Evolutionary conservation across 1,140 invertebrate species (phyloP).

Genomic region (Mya arenaria): DNA sequence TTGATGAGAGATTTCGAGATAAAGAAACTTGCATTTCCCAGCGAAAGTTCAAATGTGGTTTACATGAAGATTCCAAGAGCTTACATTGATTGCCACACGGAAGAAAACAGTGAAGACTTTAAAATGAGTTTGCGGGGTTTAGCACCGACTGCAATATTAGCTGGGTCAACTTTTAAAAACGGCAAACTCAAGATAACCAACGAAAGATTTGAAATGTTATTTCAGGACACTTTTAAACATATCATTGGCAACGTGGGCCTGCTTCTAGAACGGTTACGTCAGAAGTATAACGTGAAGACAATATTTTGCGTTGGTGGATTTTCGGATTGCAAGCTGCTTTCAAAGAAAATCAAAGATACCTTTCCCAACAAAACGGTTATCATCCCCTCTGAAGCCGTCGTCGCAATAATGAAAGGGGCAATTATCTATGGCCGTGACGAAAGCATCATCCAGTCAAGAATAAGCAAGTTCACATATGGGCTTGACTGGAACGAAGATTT

Average conservation of each 20-base stretch:
- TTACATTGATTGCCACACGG: background rate
- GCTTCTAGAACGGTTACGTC: background rate
- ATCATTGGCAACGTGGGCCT: background rate
- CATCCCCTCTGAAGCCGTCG: conserved; percentile 20
- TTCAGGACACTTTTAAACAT: background rate
- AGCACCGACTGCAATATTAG: background rate
- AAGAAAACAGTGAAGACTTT: conserved; percentile 2
- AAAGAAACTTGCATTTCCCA: conserved; percentile 28
- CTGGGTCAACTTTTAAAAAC: background rate
- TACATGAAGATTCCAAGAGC: background rate
- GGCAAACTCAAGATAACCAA: background rate
- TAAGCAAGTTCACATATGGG: conserved; percentile 34
- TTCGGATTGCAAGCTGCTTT: conserved; percentile 35
- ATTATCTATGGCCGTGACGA: conserved; percentile 38
- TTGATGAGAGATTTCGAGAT: conserved; percentile 31
- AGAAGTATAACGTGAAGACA: background rate
- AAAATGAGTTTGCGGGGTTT: background rate
- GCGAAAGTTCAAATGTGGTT: background rate
- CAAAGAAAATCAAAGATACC: background rate
- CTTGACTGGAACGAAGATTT: conserved; percentile 52
- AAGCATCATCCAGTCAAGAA: conserved; percentile 13
- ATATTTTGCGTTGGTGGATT: conserved; percentile 47
- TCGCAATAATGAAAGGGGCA: conserved; percentile 37
- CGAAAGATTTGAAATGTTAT: background rate
- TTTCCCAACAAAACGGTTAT: conserved; percentile 24